Evolutionary conservation across 2,797 vertebrate species (phyloP), one percentile per base, ranked within the genome.

Genomic region (Sebastes nivosus): DNA sequence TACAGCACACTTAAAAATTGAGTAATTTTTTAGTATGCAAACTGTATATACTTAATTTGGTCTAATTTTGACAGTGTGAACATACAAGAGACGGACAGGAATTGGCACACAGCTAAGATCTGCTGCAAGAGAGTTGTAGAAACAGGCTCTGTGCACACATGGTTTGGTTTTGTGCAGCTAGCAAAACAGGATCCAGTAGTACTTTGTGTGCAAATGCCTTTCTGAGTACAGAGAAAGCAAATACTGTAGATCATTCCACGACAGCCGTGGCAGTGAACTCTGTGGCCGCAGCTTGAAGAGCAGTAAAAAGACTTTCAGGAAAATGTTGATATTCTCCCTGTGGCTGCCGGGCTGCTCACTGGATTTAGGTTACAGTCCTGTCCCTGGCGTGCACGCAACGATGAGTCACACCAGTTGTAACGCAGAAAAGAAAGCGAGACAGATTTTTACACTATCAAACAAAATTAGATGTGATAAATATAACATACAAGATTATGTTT

Each of bases 271-370:
- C 59, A 22, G 61, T 64, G 68, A 89, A 66, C 82, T 79, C 69
- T 30, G 5, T 25, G 12, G 66, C 82, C 54, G 63, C 76, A 71
- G 81, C 61, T 16, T 61, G 75, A 73, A 87, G 38, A 75, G 79
- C 77, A 22, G 25, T 72, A 36, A 82, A 88, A 63, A 1, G 46
- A 88, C 75, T 93, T 94, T 90, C 82, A 93, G 91, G 92, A 94
- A 95, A 87, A 74, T 3, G 67, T 66, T 60, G 74, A 72, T 65
- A 59, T 70, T 82, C 14, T 16, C 65, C 65, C 67, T 64, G 72
- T 4, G 77, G 84, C 75, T 27, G 8, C 18, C 2, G 20, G 5
- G 55, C 64, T 36, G 61, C 79, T 34, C 32, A 2, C 65, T 20
- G 70, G 87, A 86, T 76, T 91, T 72, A 13, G 57, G 70, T 92